Evolutionary conservation across 1,140 invertebrate genomes (phyloP), one percentile per base, ranked within the genome.

Genomic region (Euschistus heros): DNA sequence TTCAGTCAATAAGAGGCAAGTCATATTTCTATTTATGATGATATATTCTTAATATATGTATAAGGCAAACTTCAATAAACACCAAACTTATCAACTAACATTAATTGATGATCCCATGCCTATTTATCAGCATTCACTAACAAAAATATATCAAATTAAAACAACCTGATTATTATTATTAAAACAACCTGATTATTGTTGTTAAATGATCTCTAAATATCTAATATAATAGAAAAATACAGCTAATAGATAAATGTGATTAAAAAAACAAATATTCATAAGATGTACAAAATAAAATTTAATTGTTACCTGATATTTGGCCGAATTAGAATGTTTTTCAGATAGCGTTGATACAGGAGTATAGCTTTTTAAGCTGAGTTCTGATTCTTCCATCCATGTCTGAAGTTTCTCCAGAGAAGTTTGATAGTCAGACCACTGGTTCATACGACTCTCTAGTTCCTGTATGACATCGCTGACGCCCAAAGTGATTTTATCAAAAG

Each of bases 371-470:
- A 97, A 78, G 22, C 84, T 82, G 65, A 84, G 82, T 78, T 97
- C 94, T 27, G 91, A 87, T 68, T 94, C 92, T 65, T 82, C 84
- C 55, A 97, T 76, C 90, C 92, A 95, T 20, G 80, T 76, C 50
- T 92, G 81, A 30, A 97, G 77, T 47, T 85, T 80, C 68, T 94
- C 91, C 70, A 94, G 83, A 2, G 88, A 87, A 64, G 84, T 83
- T 72, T 97, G 93, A 73, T 94, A 97, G 66, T 92, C 88, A 54
- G 80, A 84, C 94, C 94, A 97, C 76, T 94, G 91, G 70, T 88
- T 83, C 44, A 97, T 80, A 65, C 88, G 84, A 68, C 91, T 87
- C 74, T 94, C 88, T 26, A 97, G 78, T 33, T 83, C 84, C 69
- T 86, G 84, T 71, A 84, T 83, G 0, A 88, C 84, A 72, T 93